Conservation (phyloP, 2,797 vertebrate genomes). For the Ispidina picta region DNA sequence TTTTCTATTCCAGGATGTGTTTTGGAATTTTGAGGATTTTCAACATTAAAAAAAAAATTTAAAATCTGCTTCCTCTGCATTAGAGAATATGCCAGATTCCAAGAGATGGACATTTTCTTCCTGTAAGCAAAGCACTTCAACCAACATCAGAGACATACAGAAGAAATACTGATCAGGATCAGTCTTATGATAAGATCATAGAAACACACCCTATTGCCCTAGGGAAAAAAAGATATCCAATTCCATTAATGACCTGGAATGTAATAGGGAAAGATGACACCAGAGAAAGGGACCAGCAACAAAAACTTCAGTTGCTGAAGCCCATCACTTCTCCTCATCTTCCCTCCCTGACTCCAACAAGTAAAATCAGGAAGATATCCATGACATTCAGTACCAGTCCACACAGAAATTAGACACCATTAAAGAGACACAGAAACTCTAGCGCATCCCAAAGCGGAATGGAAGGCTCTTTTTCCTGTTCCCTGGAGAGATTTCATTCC, state of each 20-base stretch:
- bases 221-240: background rate
- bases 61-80: background rate
- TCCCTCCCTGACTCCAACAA: background rate
- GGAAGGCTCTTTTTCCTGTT: background rate
- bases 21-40: background rate
- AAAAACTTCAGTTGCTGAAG: constrained; percentile 11
- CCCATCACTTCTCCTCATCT: background rate
- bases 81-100: background rate
- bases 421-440: background rate
- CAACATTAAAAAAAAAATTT: background rate
- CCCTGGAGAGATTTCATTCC: background rate
- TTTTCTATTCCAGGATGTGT: background rate
- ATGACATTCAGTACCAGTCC: background rate
- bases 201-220: background rate
- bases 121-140: background rate
- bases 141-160: background rate
- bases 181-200: background rate
- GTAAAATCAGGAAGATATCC: background rate
- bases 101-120: background rate
- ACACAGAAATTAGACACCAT: background rate
- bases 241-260: background rate
- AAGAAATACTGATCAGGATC: background rate
- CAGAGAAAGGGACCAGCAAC: background rate
- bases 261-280: constrained; percentile 23
- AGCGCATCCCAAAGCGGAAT: background rate